A percentile compares a stretch with the other conserved stretches of the same genome.
Evolutionary conservation across 2,797 vertebrate species (phyloP).

Genomic region (Pelodytes ibericus): DNA sequence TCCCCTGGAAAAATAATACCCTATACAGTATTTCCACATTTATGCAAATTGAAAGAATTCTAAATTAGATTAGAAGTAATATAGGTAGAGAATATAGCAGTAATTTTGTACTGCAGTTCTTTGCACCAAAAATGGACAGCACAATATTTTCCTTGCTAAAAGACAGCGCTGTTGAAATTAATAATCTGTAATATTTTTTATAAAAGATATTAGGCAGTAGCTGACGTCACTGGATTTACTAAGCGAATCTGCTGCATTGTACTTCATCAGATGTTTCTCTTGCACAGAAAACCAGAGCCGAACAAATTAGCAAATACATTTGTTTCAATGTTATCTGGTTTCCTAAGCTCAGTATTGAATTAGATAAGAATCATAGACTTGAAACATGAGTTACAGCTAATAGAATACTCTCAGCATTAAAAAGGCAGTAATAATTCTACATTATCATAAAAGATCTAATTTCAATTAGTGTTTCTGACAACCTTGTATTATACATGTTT

Average conservation of each 20-base stretch:
- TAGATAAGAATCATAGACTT: slow-evolving; percentile 29
- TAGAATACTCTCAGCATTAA: slow-evolving; percentile 2
- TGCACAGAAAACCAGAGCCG: not conserved
- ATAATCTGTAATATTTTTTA: not conserved
- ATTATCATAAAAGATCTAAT: too few relatives aligned
- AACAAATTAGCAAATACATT: not conserved
- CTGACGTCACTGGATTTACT: not conserved
- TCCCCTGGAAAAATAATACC: too few relatives aligned
- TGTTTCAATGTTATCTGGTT: slow-evolving; percentile 2
- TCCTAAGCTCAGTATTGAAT: slow-evolving; percentile 4
- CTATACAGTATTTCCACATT: not conserved
- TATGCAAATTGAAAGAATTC: not conserved
- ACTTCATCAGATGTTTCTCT: not conserved
- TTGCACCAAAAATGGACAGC: not conserved
- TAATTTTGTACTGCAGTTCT: not conserved
- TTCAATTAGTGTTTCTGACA: too few relatives aligned
- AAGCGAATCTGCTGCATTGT: not conserved
- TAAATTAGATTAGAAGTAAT: not conserved
- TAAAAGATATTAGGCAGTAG: not conserved
- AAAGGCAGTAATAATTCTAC: not conserved
- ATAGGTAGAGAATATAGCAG: not conserved
- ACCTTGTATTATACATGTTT: too few relatives aligned
- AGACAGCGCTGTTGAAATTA: not conserved
- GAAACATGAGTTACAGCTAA: not conserved
- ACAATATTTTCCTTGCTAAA: not conserved